Percentiles rank a stretch among this genome's conserved stretches.
phyloP scores from a whole-genome alignment of 2,888 invertebrate genomes.

The Siphlonurus alternatus region DNA sequence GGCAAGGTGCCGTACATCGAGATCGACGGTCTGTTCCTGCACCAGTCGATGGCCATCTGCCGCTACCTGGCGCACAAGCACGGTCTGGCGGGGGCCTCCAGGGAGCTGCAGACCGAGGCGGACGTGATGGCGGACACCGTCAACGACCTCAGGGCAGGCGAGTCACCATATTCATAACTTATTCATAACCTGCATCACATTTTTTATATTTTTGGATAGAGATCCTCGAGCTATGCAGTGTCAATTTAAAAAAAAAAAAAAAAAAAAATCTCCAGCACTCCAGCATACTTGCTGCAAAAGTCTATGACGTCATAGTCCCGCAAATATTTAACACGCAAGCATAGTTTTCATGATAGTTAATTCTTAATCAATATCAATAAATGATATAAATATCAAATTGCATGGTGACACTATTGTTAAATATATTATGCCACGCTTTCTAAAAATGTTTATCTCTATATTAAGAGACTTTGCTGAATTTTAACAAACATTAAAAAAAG shows the following conservation, averaged over 20 bases:
- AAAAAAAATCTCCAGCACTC: too few species aligned
- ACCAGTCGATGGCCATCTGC: conserved; percentile 17
- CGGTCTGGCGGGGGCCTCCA: conserved; percentile 12
- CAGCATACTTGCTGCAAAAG: too few species aligned
- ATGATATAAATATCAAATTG: neutral
- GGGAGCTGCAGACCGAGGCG: neutral
- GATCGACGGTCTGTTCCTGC: conserved; percentile 16
- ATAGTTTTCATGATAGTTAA: too few species aligned
- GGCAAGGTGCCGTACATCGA: conserved; percentile 16
- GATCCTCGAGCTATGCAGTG: too few species aligned
- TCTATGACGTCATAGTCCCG: too few species aligned
- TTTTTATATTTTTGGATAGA: neutral
- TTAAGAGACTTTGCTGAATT: neutral
- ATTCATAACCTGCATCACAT: neutral
- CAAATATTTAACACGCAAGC: too few species aligned
- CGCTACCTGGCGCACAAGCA: conserved; percentile 18
- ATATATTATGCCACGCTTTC: neutral
- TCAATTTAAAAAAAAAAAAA: too few species aligned
- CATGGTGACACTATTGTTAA: neutral
- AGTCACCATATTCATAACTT: neutral
- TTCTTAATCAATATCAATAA: too few species aligned
- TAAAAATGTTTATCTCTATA: too few species aligned
- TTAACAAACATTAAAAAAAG: neutral
- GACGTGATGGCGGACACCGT: neutral
- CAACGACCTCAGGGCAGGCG: neutral